Conservation (phyloP, 2,113 vertebrate genomes). For the Climacteris rufus region DNA sequence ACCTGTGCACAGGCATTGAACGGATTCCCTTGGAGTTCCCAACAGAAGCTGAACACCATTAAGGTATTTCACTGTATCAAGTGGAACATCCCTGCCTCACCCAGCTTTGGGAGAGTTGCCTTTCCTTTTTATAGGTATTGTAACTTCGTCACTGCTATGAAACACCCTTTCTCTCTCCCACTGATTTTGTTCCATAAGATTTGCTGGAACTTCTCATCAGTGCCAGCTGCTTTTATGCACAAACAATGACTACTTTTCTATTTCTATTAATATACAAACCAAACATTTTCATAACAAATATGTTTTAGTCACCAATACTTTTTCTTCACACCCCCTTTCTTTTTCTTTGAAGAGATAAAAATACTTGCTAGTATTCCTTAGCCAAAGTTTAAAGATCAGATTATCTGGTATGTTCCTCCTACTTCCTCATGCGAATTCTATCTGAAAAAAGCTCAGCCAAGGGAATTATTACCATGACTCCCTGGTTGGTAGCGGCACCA, state of each 20-base stretch:
- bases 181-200: not conserved
- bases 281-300: not conserved
- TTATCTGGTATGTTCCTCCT: not conserved
- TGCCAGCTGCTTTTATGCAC: not conserved
- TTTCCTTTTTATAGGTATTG: not conserved
- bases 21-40: accelerated
- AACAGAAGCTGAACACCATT: not conserved
- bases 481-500: not conserved
- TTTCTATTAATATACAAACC: not conserved
- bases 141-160: not conserved
- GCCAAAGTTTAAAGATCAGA: not conserved
- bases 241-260: not conserved
- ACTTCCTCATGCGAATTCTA: not conserved
- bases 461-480: not conserved
- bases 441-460: not conserved
- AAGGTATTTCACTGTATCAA: not conserved
- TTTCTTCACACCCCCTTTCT: not conserved
- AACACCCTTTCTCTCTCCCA: not conserved
- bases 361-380: not conserved
- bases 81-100: not conserved
- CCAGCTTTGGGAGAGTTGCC: not conserved
- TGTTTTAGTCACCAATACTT: not conserved
- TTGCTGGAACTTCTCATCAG: not conserved
- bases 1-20: not conserved
- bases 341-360: not conserved